Evolutionary conservation across 1,140 invertebrate genomes (phyloP).

Genomic region (Eufriesea mexicana): DNA sequence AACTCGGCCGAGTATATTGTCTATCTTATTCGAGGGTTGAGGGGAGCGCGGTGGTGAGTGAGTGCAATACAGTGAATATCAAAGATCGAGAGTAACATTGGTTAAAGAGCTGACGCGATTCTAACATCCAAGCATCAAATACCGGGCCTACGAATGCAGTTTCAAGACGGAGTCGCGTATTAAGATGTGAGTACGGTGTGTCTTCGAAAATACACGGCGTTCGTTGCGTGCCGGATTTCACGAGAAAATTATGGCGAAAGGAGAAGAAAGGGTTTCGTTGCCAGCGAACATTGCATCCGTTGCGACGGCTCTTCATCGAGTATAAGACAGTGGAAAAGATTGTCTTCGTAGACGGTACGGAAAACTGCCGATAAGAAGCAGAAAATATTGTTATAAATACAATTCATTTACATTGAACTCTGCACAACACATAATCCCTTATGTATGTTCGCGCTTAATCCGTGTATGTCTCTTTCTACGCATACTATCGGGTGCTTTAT

Average conservation of each 20-base stretch:
- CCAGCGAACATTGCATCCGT: conserved; percentile 27
- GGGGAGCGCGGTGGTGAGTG: conserved; percentile 31
- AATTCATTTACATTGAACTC: conserved; percentile 24
- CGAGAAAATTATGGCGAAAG: conserved; percentile 28
- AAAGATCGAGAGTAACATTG: conserved; percentile 26
- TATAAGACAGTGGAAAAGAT: conserved; percentile 31
- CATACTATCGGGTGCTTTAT: conserved; percentile 26
- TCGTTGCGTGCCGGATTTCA: conserved; percentile 24
- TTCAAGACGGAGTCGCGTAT: conserved; percentile 48
- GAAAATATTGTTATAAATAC: conserved; percentile 56
- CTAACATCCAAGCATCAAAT: conserved; percentile 44
- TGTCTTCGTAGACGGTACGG: conserved; percentile 36
- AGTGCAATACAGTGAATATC: conserved; percentile 56
- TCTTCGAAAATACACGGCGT: conserved; percentile 15
- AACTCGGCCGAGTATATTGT: conserved; percentile 34
- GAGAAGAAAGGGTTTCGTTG: conserved; percentile 49
- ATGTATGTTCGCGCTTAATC: conserved; percentile 21
- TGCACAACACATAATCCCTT: background rate
- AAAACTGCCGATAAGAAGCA: conserved; percentile 33
- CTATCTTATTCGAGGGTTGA: background rate
- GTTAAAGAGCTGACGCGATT: conserved; percentile 30
- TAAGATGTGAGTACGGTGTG: conserved; percentile 69
- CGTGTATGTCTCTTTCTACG: conserved; percentile 31
- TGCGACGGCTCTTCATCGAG: conserved; percentile 22
- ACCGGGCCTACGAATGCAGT: conserved; percentile 64